These are phyloP conservation scores for Empis stercorea DNA, from an alignment of 2,888 invertebrate genomes.

Conservation along the genomic window DNA sequence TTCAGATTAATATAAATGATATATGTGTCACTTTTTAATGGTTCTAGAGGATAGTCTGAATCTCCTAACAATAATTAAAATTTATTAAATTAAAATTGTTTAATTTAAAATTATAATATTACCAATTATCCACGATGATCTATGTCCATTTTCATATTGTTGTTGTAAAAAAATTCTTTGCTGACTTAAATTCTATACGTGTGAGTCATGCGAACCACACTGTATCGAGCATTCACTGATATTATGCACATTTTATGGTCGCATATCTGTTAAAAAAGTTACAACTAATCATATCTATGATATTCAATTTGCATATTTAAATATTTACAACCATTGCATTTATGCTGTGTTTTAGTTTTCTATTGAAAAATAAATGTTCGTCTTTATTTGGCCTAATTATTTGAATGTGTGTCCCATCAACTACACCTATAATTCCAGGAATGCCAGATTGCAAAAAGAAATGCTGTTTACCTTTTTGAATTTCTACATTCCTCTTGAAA, in stretches of 20 bases:
- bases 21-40: too few species aligned
- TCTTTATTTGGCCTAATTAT: too few species aligned
- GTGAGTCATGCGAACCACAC: not conserved
- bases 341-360: conserved; percentile 1
- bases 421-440: not conserved
- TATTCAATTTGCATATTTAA: not conserved
- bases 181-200: not conserved
- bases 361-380: not conserved
- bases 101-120: too few species aligned
- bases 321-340: not conserved
- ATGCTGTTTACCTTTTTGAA: too few species aligned
- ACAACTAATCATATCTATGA: too few species aligned
- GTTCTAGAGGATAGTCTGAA: conserved; percentile 1
- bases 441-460: too few species aligned
- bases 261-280: not conserved
- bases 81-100: not conserved
- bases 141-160: not conserved
- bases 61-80: conserved; percentile 9
- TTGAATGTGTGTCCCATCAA: too few species aligned
- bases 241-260: conserved; percentile 1
- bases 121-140: conserved; percentile 9
- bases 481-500: too few species aligned
- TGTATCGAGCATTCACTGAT: not conserved
- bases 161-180: not conserved
- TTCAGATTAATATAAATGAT: too few species aligned